A percentile compares a stretch with the other conserved stretches of the same genome.
phyloP scores from a whole-genome alignment of 2,888 invertebrate species.

The Dasysyrphus tricinctus region DNA sequence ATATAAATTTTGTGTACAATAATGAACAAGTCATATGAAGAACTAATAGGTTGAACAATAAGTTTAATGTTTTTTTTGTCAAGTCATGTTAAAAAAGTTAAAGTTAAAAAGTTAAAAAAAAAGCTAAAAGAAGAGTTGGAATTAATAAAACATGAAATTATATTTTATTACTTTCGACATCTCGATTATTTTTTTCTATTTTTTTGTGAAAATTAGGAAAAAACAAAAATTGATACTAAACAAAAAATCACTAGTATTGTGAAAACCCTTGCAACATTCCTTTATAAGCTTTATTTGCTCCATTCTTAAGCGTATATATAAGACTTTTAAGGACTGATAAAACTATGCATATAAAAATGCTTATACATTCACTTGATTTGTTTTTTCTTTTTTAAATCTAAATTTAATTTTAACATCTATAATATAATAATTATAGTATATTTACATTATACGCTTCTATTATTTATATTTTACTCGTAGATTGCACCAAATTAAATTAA shows the following conservation, averaged over 20 bases:
- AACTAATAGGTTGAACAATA: not conserved
- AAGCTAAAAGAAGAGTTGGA: not conserved
- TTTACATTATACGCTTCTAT: constrained; percentile 60
- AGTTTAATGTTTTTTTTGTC: not conserved
- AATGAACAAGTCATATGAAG: not conserved
- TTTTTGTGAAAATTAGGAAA: not conserved
- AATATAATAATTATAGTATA: constrained; percentile 32
- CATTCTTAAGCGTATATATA: constrained; percentile 23
- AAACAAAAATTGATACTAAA: not conserved
- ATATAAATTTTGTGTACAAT: not conserved
- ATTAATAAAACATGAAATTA: not conserved
- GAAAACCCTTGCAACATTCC: constrained; percentile 16
- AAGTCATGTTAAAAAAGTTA: not conserved
- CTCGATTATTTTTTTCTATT: not conserved
- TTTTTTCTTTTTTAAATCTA: constrained; percentile 34
- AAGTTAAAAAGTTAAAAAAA: not conserved
- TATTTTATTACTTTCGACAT: not conserved
- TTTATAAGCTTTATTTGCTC: constrained; percentile 30
- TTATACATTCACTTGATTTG: constrained; percentile 40
- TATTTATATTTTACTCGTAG: constrained; percentile 54
- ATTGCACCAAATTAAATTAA: constrained; percentile 70
- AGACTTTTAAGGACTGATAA: constrained; percentile 38
- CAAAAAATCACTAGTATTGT: not conserved
- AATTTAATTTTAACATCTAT: constrained; percentile 34
- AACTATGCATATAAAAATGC: constrained; percentile 28